Evolutionary conservation across 2,113 vertebrate species (phyloP).

Genomic region (Ciconia stormi): DNA sequence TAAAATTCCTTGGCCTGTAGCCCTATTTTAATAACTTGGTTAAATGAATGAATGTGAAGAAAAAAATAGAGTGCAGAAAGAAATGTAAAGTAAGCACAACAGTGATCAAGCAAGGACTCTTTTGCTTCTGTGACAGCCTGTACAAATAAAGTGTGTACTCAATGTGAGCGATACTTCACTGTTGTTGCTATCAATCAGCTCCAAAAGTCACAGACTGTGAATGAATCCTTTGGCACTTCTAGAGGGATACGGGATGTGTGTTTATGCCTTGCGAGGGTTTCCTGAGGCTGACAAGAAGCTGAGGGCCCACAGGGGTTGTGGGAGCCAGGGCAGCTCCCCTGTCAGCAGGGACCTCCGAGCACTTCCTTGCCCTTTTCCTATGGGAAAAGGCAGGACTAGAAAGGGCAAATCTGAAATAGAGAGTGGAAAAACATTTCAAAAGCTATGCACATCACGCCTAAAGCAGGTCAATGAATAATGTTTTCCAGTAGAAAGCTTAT

Average conservation of each 20-base stretch:
- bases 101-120: not conserved
- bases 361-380: not conserved
- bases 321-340: not conserved
- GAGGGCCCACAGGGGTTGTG: accelerated
- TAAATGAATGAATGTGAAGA: not conserved
- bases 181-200: not conserved
- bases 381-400: not conserved
- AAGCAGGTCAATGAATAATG: not conserved
- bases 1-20: not conserved
- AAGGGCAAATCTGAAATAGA: not conserved
- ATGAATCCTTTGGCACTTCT: not conserved
- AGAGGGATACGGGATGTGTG: not conserved
- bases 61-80: not conserved
- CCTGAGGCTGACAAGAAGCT: not conserved
- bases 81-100: not conserved
- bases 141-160: not conserved
- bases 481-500: not conserved
- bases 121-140: not conserved
- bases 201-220: not conserved
- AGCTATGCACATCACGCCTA: not conserved
- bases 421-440: not conserved
- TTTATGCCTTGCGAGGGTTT: not conserved
- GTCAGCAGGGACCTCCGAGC: accelerated
- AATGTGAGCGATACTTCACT: not conserved
- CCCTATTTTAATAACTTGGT: not conserved